phyloP scores from a whole-genome alignment of 2,888 invertebrate genomes.

The Odontomyia ornata region DNA sequence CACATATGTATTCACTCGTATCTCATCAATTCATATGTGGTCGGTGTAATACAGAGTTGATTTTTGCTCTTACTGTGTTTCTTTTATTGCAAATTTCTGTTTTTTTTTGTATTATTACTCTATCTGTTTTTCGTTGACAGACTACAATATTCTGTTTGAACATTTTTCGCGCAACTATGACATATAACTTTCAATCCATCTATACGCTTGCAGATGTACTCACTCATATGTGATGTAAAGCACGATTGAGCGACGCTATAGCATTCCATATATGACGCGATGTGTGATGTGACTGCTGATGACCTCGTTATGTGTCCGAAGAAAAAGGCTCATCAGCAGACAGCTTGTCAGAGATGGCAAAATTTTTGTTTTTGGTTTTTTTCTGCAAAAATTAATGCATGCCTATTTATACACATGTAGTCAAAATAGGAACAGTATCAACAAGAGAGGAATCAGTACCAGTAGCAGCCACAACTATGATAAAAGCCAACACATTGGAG shows the following conservation, averaged over 20 bases:
- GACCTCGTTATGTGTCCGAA: conserved; percentile 19
- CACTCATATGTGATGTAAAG: neutral
- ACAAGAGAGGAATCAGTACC: neutral
- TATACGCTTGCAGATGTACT: neutral
- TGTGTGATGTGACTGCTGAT: conserved; percentile 14
- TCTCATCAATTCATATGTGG: too few relatives aligned
- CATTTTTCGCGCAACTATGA: neutral
- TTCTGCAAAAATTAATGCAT: too few relatives aligned
- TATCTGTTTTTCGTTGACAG: conserved; percentile 9
- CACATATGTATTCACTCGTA: too few relatives aligned
- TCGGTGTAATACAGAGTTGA: neutral
- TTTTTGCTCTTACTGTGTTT: neutral
- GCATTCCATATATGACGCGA: neutral
- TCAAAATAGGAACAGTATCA: neutral
- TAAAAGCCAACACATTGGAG: neutral
- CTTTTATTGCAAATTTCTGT: neutral
- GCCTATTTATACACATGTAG: neutral
- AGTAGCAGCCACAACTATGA: neutral
- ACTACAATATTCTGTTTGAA: neutral
- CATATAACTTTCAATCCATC: neutral
- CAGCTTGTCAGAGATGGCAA: conserved; percentile 26
- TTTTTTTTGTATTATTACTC: too few relatives aligned
- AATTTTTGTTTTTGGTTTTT: too few relatives aligned
- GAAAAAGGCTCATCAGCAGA: conserved; percentile 32
- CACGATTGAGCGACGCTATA: neutral